A percentile compares a stretch with the other conserved stretches of the same genome.
Evolutionary conservation across 2,888 invertebrate species (phyloP).

Genomic region (Eumacrocentrus americanus): DNA sequence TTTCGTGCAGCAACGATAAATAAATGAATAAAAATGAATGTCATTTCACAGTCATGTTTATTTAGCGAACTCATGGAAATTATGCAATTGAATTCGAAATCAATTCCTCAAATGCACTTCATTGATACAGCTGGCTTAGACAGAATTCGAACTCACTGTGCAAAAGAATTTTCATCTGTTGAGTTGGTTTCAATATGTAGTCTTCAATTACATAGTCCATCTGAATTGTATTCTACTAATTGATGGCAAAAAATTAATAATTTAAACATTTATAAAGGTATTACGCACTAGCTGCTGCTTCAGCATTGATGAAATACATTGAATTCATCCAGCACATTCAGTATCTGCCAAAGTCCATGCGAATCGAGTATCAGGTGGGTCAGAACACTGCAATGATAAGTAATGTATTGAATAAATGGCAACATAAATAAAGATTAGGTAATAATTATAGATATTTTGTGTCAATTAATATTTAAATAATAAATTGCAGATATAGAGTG

Average conservation of each 20-base stretch:
- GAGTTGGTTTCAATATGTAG: no score
- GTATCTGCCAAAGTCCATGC: slow-evolving; percentile 78
- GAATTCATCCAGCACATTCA: slow-evolving; percentile 78
- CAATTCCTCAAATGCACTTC: slow-evolving; percentile 77
- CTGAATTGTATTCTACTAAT: no score
- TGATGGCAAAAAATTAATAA: no score
- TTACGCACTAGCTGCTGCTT: slow-evolving; percentile 83
- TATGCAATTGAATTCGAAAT: background rate
- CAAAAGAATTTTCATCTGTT: slow-evolving; percentile 72
- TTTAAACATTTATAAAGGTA: no score
- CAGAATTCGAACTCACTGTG: slow-evolving; percentile 73
- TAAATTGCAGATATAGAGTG: slow-evolving; percentile 76
- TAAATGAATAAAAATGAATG: slow-evolving; percentile 43
- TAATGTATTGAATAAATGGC: slow-evolving; percentile 59
- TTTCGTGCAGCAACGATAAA: no score
- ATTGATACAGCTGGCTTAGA: slow-evolving; percentile 78
- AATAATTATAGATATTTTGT: background rate
- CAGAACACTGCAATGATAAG: slow-evolving; percentile 85
- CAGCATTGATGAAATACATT: slow-evolving; percentile 83
- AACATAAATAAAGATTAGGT: slow-evolving; percentile 36
- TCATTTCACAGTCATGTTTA: slow-evolving; percentile 31
- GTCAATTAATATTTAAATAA: background rate
- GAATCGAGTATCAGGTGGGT: slow-evolving; percentile 81
- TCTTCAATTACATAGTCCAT: no score
- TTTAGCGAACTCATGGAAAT: background rate